These are phyloP conservation scores for Cheirogaleus major DNA, from an alignment of 2,797 vertebrate genomes.

Conservation along the genomic window DNA sequence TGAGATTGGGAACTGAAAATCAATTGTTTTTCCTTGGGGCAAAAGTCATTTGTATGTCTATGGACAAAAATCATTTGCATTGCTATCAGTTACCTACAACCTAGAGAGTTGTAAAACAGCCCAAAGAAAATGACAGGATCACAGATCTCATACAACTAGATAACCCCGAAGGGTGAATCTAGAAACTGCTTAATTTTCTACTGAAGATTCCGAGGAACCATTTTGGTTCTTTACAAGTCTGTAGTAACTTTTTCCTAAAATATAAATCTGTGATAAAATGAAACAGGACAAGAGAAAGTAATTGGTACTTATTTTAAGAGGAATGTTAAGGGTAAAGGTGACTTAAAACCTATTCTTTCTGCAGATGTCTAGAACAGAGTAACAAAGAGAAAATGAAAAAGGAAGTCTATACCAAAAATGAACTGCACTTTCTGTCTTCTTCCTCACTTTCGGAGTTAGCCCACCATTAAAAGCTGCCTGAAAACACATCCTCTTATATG, in stretches of 20 bases:
- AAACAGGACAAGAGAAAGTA: neutral
- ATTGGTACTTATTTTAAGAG: neutral
- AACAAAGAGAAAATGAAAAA: neutral
- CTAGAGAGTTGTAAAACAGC: neutral
- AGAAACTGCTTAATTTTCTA: neutral
- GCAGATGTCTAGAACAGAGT: neutral
- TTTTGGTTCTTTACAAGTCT: neutral
- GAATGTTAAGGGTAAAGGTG: neutral
- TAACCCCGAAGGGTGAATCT: rapidly evolving
- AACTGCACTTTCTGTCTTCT: neutral
- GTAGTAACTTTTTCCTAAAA: neutral
- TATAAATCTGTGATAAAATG: neutral
- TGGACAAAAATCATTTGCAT: neutral
- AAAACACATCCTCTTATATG: neutral
- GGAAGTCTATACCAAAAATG: neutral
- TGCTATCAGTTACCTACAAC: neutral
- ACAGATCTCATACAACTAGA: neutral
- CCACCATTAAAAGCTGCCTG: neutral
- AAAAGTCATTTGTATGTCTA: neutral
- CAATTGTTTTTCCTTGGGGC: neutral
- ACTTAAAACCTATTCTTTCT: neutral
- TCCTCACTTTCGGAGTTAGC: neutral
- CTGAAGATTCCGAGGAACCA: neutral
- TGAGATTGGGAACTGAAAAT: neutral
- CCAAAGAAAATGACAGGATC: neutral